Conservation (phyloP, 2,888 invertebrate species). For the Seira sanloemensis region DNA sequence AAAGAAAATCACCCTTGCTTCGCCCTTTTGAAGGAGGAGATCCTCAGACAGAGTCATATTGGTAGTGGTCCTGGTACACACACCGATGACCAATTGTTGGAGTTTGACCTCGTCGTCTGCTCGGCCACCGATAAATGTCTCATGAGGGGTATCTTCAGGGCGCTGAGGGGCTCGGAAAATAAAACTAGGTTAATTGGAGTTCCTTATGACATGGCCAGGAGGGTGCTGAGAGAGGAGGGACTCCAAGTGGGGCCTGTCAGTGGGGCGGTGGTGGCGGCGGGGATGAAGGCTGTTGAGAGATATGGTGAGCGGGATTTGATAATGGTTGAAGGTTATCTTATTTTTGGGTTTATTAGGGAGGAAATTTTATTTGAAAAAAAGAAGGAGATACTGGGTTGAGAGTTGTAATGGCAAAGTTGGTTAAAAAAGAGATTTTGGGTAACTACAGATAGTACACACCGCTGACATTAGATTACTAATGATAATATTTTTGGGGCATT, state of each 20-base stretch:
- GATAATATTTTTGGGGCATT: no score
- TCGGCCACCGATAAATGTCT: background rate
- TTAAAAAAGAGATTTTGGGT: no score
- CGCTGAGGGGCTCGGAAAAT: background rate
- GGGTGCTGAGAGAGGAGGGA: slow-evolving; percentile 49
- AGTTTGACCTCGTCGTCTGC: slow-evolving; percentile 20
- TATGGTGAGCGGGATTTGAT: no score
- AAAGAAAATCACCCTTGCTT: background rate
- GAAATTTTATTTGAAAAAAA: no score
- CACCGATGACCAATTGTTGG: no score
- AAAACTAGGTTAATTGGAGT: slow-evolving; percentile 16
- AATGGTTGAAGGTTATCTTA: no score
- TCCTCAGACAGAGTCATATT: background rate
- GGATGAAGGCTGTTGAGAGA: slow-evolving; percentile 28
- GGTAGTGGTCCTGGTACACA: background rate
- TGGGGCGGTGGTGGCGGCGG: slow-evolving; percentile 40
- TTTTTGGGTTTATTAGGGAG: no score
- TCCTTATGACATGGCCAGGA: slow-evolving; percentile 37
- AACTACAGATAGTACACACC: no score
- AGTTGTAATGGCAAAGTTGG: no score
- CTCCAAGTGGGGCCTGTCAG: slow-evolving; percentile 32
- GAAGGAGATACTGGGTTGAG: no score
- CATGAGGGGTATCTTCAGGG: background rate
- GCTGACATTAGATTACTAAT: no score
- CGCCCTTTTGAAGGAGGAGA: background rate